Evolutionary conservation across 2,113 vertebrate genomes (phyloP), one percentile per base, ranked within the genome.

Genomic region (Phrynosoma blainvillii): DNA sequence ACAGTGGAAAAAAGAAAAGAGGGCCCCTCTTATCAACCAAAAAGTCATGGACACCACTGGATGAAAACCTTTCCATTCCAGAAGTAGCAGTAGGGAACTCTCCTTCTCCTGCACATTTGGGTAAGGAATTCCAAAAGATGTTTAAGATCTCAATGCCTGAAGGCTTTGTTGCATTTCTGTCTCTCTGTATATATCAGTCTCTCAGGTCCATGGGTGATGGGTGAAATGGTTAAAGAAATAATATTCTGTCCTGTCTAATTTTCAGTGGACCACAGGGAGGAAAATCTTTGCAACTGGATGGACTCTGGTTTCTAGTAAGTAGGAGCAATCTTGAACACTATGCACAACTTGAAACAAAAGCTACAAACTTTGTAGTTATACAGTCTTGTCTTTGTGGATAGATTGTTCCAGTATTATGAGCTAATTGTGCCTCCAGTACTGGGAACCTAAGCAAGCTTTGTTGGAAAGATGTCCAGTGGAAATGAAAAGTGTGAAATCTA

Each of bases 301-400:
- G 82, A 95, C 90, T 95, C 79, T 84, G 92, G 84, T 90, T 90
- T 87, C 93, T 91, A 89, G 79, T 95, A 94, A 94, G 91, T 95
- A 79, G 91, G 75, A 30, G 2, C 81, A 16, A n/a, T 54, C 12
- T 84, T 79, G 27, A 85, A 59, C 71, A 73, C 13, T n/a, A 54
- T 56, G 25, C 5, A 1, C 27, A 62, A 16, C 59, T 62, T 62
- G 14, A 62, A 62, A 62, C 18, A 62, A 62, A 62, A 62, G 12
- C 13, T 62, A 20, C 59, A 40, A 42, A 10, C 36, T 13, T 30
- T 85, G 7, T n/a, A 32, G 11, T 79, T 23, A 14, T 71, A n/a
- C 32, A 14, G 2, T 30, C 20, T 85, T 76, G 30, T 62, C 25
- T 81, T 82, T 20, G 25, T 8, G 2, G 0, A 75, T 62, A 82